A percentile compares a stretch with the other conserved stretches of the same genome.
Evolutionary conservation across 2,797 vertebrate species (phyloP).

Genomic region (Eremophila alpestris): DNA sequence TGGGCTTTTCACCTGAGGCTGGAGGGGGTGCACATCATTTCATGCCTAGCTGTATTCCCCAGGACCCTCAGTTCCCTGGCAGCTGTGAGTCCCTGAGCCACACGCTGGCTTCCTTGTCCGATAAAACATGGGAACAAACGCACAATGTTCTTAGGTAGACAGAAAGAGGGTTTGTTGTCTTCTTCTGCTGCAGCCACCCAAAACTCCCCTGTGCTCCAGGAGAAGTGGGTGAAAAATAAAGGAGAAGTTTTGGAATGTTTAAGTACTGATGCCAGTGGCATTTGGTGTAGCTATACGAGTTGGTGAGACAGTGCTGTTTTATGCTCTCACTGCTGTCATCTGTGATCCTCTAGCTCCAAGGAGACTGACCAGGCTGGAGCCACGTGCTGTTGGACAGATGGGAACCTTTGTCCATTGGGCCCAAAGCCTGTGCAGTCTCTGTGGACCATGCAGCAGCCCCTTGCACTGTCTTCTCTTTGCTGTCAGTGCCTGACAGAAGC

Average conservation of each 20-base stretch:
- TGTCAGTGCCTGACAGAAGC: neutral
- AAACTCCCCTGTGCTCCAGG: neutral
- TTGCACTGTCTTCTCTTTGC: neutral
- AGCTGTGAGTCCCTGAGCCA: slow-evolving; percentile 14
- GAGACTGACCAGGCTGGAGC: neutral
- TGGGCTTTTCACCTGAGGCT: slow-evolving; percentile 15
- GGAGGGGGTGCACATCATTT: neutral
- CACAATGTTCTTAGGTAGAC: neutral
- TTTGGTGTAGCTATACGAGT: neutral
- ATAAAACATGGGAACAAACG: neutral
- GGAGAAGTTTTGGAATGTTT: neutral
- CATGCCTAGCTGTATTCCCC: neutral
- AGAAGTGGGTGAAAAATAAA: neutral
- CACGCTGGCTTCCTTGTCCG: neutral
- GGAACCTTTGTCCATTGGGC: neutral
- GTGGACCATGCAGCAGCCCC: neutral
- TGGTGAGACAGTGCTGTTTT: neutral
- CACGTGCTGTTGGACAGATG: neutral
- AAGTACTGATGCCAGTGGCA: neutral
- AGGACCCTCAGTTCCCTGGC: neutral
- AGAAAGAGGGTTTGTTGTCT: neutral
- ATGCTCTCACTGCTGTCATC: neutral
- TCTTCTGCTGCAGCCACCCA: neutral
- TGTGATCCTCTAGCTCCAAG: neutral
- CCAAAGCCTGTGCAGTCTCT: neutral